Evolutionary conservation across 2,797 vertebrate species (phyloP).

Genomic region (Sebastolobus altivelis): DNA sequence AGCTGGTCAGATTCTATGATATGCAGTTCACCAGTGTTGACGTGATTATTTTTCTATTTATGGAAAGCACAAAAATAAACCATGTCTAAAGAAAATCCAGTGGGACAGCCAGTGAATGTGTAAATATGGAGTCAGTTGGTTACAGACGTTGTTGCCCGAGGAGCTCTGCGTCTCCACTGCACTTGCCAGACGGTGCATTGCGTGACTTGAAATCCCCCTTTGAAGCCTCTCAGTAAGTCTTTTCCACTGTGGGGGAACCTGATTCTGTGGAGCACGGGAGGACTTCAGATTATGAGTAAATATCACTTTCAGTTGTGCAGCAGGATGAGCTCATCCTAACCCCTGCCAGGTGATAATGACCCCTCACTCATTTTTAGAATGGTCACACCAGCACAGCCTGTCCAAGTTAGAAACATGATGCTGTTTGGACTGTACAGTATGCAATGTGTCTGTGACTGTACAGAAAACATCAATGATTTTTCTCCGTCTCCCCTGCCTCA

Average conservation of each 20-base stretch:
- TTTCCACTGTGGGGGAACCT: constrained; percentile 70
- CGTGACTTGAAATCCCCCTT: constrained; percentile 28
- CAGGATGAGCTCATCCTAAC: constrained; percentile 76
- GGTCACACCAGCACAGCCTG: constrained; percentile 45
- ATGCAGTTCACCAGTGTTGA: constrained; percentile 8
- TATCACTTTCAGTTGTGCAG: constrained; percentile 72
- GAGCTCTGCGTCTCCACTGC: constrained; percentile 33
- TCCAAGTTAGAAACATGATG: constrained; percentile 70
- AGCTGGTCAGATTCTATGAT: constrained; percentile 1
- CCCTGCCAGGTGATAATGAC: constrained; percentile 79
- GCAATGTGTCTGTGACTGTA: constrained; percentile 23
- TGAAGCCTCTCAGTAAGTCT: constrained; percentile 39
- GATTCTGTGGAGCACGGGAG: constrained; percentile 59
- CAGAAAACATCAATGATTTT: constrained; percentile 21
- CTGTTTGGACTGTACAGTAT: constrained; percentile 61
- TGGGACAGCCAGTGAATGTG: constrained; percentile 10
- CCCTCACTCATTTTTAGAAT: constrained; percentile 70
- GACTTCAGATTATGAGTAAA: constrained; percentile 68
- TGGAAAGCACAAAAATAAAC: constrained; percentile 33
- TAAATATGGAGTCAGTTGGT: constrained; percentile 22
- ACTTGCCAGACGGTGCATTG: constrained; percentile 29
- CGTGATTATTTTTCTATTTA: constrained; percentile 22
- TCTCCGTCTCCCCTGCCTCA: not conserved
- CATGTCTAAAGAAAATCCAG: constrained; percentile 18
- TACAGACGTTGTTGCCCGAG: constrained; percentile 26